Base-by-base conservation (phyloP, 2,113 vertebrate species). In the Crocuta crocuta region DNA sequence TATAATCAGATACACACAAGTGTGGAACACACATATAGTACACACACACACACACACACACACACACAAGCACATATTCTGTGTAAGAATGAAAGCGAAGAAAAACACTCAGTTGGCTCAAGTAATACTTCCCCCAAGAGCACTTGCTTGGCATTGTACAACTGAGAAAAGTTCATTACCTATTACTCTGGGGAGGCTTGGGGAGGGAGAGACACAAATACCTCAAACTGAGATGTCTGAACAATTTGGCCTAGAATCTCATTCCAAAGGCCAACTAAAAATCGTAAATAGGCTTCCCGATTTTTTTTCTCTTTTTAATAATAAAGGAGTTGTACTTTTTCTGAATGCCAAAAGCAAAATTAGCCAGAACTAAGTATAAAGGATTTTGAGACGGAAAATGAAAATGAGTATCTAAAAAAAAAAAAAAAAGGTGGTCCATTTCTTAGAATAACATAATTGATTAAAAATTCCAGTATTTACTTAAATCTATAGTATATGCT, bases 241-340 rank as follows among this genome's bases (percentile, higher is more conserved):
- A 97, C 65, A 92, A 28, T 58, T 31, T 93, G 97, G 94, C 53
- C 74, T 65, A 17, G 17, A 70, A 71, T 94, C 73, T 96, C 85
- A 89, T 81, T 43, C 68, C 48, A 91, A 91, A 97, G 68, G 43
- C 85, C 50, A 90, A 89, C 31, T 94, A 53, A 98, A 97, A 95
- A 85, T 90, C 68, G 84, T 85, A 97, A 91, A 70, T n/a, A 95
- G 39, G 78, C 66, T 83, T 66, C 48, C 87, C 74, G 70, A 89
- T 61, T 83, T 81, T 83, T 35, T 66, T 58, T 13, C 71, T 83
- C 43, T 90, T 85, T 97, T 91, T 86, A 71, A 31, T 50, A 96
- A 82, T 55, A 88, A 39, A 93, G n/a, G 15, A 88, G 63, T 91
- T 97, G 76, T 53, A 66, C 23, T 96, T 95, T 74, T 89, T 70